Conservation (phyloP, 2,888 invertebrate genomes). For the Xestoiulus laeticollis region DNA sequence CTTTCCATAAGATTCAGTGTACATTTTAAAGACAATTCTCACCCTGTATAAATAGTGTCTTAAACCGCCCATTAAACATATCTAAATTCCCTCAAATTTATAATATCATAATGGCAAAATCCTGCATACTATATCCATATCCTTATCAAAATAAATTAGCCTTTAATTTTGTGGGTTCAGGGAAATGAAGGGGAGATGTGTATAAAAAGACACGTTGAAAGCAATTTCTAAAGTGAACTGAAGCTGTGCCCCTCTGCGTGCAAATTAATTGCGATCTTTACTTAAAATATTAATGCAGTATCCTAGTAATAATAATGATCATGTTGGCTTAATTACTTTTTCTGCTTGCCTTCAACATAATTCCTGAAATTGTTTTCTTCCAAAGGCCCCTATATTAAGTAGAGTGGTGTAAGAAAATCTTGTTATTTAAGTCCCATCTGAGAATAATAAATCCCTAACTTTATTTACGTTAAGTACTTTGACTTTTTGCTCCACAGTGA, state of each 20-base stretch:
- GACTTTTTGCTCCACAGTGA: conserved; percentile 1
- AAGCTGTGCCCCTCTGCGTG: neutral
- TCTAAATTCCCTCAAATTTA: too few species aligned
- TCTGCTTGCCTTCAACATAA: conserved; percentile 6
- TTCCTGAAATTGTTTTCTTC: conserved; percentile 22
- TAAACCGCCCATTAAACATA: too few species aligned
- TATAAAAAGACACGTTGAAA: neutral
- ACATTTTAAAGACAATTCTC: too few species aligned
- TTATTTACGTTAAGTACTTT: conserved; percentile 18
- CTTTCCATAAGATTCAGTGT: too few species aligned
- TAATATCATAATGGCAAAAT: neutral
- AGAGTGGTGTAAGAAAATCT: conserved; percentile 26
- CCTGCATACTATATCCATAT: neutral
- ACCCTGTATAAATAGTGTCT: too few species aligned
- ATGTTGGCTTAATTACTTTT: conserved; percentile 26
- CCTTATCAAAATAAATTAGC: neutral
- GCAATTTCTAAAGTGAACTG: neutral
- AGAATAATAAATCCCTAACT: conserved; percentile 19
- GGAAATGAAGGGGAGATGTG: neutral
- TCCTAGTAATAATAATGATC: neutral
- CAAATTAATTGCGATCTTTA: conserved; percentile 26
- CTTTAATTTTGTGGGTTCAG: neutral
- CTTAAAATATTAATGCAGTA: conserved; percentile 26
- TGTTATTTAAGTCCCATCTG: conserved; percentile 26
- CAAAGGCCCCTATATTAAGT: neutral